phyloP scores from a whole-genome alignment of 2,797 vertebrate genomes.

The Tenualosa thibaudeaui region DNA sequence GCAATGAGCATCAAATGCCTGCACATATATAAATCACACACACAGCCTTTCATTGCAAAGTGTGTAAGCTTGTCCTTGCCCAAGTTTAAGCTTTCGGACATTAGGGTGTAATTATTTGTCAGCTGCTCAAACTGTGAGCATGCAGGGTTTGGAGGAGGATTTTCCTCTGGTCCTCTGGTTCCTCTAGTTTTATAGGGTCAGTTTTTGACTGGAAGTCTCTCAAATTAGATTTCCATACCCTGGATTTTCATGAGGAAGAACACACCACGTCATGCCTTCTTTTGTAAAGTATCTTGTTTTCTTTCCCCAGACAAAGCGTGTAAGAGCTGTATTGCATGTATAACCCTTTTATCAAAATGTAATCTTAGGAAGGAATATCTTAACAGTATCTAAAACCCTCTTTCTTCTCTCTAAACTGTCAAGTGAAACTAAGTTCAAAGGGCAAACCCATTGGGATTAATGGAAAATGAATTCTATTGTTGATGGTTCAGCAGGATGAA shows the following conservation, averaged over 20 bases:
- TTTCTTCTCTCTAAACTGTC: background rate
- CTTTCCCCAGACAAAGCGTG: background rate
- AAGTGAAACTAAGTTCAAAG: background rate
- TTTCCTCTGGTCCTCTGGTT: slow-evolving; percentile 49
- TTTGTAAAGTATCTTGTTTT: slow-evolving; percentile 54
- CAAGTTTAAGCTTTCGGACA: slow-evolving; percentile 60
- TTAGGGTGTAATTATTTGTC: slow-evolving; percentile 74
- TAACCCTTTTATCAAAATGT: background rate
- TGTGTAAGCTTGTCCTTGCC: slow-evolving; percentile 57
- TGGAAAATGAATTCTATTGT: background rate
- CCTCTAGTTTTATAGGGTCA: slow-evolving; percentile 60
- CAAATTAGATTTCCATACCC: slow-evolving; percentile 73
- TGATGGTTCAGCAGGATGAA: background rate
- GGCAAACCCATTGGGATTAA: background rate
- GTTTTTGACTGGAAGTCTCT: slow-evolving; percentile 62
- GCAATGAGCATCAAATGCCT: background rate
- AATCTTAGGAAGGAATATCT: background rate
- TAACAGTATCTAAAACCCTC: background rate
- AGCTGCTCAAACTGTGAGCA: slow-evolving; percentile 69
- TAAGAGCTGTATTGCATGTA: background rate
- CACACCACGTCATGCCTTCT: slow-evolving; percentile 64
- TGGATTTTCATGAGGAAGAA: slow-evolving; percentile 57
- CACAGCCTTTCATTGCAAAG: slow-evolving; percentile 60
- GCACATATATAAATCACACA: background rate
- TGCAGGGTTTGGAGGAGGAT: slow-evolving; percentile 65